Percentiles rank a stretch among this genome's conserved stretches.
Conservation (phyloP, 2,113 vertebrate species). For the Triplophysa siluroides region DNA sequence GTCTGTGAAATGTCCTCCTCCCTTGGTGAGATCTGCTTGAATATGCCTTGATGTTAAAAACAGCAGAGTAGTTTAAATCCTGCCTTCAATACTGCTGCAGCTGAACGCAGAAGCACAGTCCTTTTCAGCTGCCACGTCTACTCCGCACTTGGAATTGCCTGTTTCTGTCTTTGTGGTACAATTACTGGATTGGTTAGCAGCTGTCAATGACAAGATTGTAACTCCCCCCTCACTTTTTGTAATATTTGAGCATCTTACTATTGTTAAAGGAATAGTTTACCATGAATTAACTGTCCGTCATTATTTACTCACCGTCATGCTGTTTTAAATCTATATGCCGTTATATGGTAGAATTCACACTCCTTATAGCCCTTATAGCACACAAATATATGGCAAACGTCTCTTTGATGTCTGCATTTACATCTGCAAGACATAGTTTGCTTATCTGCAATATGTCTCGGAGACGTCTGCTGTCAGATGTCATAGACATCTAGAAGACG, state of each 20-base stretch:
- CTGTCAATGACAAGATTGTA: constrained; percentile 13
- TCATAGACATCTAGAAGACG: no score
- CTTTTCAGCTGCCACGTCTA: constrained; percentile 5
- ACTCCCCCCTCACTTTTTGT: constrained; percentile 12
- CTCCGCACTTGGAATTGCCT: constrained; percentile 32
- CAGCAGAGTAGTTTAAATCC: constrained; percentile 38
- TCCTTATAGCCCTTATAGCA: no score
- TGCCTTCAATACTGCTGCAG: constrained; percentile 32
- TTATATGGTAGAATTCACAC: no score
- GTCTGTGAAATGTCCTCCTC: constrained; percentile 30
- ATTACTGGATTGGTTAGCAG: constrained; percentile 36
- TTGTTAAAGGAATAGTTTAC: no score
- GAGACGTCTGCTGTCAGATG: no score
- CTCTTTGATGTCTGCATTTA: no score
- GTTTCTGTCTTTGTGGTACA: constrained; percentile 33
- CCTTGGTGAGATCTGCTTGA: constrained; percentile 36
- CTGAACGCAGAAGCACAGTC: constrained; percentile 41
- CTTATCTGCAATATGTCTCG: no score
- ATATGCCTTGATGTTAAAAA: constrained; percentile 47
- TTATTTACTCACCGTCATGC: no score
- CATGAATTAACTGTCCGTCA: no score
- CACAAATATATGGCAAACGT: no score
- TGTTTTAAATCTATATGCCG: no score
- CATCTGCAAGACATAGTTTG: no score
- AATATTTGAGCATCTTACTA: constrained; percentile 16